Evolutionary conservation across 2,113 vertebrate species (phyloP).

Genomic region (Etia nguti): DNA sequence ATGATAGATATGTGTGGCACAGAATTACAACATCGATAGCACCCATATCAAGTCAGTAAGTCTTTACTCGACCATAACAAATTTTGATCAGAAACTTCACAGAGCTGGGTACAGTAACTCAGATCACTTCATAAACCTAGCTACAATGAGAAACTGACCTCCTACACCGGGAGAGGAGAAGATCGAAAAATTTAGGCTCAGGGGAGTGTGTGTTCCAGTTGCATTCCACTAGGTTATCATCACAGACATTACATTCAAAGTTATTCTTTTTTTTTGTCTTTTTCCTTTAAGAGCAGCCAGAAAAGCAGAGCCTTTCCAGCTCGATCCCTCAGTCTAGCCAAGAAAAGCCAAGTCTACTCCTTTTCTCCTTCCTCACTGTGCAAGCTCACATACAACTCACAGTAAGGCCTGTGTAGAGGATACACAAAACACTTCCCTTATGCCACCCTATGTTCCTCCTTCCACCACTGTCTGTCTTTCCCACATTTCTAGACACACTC

Average conservation of each 20-base stretch:
- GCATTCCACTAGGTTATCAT: constrained; percentile 29
- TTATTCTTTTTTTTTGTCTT: background rate
- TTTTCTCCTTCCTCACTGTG: background rate
- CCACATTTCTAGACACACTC: background rate
- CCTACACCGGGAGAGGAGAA: background rate
- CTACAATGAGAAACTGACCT: background rate
- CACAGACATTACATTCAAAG: constrained; percentile 18
- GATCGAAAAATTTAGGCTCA: background rate
- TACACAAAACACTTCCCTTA: background rate
- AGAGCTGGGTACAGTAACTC: background rate
- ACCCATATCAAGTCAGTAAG: background rate
- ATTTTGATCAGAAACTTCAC: background rate
- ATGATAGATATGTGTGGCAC: background rate
- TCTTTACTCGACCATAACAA: background rate
- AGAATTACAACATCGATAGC: background rate
- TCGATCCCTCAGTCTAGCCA: background rate
- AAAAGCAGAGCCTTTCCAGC: background rate
- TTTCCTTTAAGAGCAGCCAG: background rate
- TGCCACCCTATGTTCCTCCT: background rate
- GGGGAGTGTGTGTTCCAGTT: constrained; percentile 9
- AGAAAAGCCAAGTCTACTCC: background rate
- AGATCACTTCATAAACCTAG: background rate
- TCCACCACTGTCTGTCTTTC: background rate
- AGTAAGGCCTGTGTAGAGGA: background rate
- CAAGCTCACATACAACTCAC: background rate